These are phyloP conservation scores for Scaptomyza caliginosa DNA, from an alignment of 2,888 invertebrate genomes.

Conservation along the genomic window DNA sequence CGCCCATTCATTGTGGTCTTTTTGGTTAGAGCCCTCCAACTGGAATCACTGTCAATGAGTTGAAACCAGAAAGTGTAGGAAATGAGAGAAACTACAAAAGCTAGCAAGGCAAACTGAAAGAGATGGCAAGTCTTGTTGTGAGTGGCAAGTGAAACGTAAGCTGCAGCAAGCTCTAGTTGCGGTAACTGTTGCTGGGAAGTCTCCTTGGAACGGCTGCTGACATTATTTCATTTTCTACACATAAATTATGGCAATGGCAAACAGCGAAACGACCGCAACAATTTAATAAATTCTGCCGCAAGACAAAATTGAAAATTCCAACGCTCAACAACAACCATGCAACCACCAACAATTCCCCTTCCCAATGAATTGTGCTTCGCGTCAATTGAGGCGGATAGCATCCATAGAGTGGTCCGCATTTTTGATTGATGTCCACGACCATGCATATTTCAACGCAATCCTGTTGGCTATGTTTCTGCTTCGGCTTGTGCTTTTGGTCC, in stretches of 20 bases:
- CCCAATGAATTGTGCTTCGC: constrained; percentile 36
- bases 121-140: background rate
- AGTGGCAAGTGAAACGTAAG: constrained; percentile 1
- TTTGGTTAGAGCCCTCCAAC: constrained; percentile 30
- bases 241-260: constrained; percentile 67
- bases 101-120: background rate
- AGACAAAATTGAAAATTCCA: constrained; percentile 70
- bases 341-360: constrained; percentile 6
- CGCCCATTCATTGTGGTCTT: constrained; percentile 19
- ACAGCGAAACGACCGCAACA: constrained; percentile 55
- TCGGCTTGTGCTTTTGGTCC: background rate
- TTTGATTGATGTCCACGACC: constrained; percentile 70
- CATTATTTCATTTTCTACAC: constrained; percentile 58
- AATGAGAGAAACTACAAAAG: background rate
- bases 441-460: constrained; percentile 44
- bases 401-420: constrained; percentile 38
- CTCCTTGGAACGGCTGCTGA: constrained; percentile 20
- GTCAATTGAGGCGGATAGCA: constrained; percentile 40
- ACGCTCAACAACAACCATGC: background rate
- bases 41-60: constrained; percentile 33
- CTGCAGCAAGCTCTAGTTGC: background rate
- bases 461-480: constrained; percentile 16
- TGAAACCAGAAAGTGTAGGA: constrained; percentile 6
- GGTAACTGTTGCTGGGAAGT: constrained; percentile 6
- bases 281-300: constrained; percentile 72